Base-by-base conservation (phyloP, 2,888 invertebrate genomes). In the Plemyria rubiginata region DNA sequence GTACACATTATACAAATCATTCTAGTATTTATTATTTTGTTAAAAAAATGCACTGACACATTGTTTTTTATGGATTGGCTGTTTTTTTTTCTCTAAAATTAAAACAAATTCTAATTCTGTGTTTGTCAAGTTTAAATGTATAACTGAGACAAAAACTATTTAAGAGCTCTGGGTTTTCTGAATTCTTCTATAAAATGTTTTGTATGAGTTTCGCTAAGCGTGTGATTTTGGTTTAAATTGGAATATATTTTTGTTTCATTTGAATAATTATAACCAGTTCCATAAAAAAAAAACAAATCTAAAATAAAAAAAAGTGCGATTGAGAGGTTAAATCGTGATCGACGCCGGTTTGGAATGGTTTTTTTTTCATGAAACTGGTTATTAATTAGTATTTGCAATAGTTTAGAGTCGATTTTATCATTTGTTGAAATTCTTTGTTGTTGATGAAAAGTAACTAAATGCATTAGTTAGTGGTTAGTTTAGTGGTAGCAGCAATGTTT, bases 401-500 rank as follows among this genome's bases (percentile, higher is more conserved):
- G n/a, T n/a, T 22, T 22, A 22, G 22, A 22, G 22, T 22, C 22
- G 1, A 22, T 22, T 22, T 22, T n/a, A n/a, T n/a, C n/a, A n/a
- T n/a, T n/a, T n/a, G n/a, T n/a, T n/a, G n/a, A n/a, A n/a, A n/a
- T n/a, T n/a, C n/a, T n/a, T n/a, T n/a, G n/a, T n/a, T n/a, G n/a
- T n/a, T n/a, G n/a, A n/a, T n/a, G n/a, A n/a, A n/a, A n/a, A n/a
- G n/a, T n/a, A n/a, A n/a, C n/a, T n/a, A n/a, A n/a, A n/a, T n/a
- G n/a, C n/a, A n/a, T n/a, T n/a, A n/a, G n/a, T n/a, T 22, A 22
- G 48, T 55, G 48, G n/a, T 38, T 12, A 54, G 15, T 22, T 46
- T 55, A 48, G 38, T 50, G 22, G 38, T 58, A 58, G 58, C 52
- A 58, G 51, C 12, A 16, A 46, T 54, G 45, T 54, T 36, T 38